Base-by-base conservation (phyloP, 2,113 vertebrate species). In the Zingel zingel region DNA sequence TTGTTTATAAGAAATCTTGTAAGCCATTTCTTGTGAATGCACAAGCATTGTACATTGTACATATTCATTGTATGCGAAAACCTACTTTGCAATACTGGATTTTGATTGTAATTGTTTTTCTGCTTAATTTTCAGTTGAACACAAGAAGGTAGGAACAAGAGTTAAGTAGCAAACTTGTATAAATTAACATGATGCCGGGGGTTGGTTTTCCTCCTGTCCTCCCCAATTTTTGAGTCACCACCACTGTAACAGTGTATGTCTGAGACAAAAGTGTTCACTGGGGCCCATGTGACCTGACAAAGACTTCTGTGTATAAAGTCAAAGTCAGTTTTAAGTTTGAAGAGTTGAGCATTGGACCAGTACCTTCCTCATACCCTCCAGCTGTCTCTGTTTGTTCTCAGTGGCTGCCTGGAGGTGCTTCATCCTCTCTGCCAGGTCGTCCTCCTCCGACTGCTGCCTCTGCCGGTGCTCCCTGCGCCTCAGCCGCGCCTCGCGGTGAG, bases 341-440 rank as follows among this genome's bases (percentile, higher is more conserved):
- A 25, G 18, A 14, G 30, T 62, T 68, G 15, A 51, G 7, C 6
- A 1, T 43, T 19, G 13, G 19, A 74, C 16, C 79, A 25, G 53
- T 80, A 99, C 98, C 98, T 96, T 97, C 78, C 95, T 91, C 96
- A 99, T 96, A 0, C 86, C 90, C 93, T 99, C 98, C 93, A 99
- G 96, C 18, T 99, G 94, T 76, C 91, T 95, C 92, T 99, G 97
- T 72, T 98, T 99, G 92, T 93, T 96, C 85, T 99, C 98, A 0
- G 97, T 98, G 83, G 97, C 96, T 0, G 72, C 82, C 87, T 98
- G 97, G 51, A 99, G 97, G 13, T 96, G 96, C 83, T 91, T 97
- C 97, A 99, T 98, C 90, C 95, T 96, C 75, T 95, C 88, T 61
- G 96, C 94, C 91, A 99, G 86, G 87, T 97, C 94, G 39, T 96